Evolutionary conservation across 2,797 vertebrate species (phyloP).

Genomic region (Platyrinchus mystaceus): DNA sequence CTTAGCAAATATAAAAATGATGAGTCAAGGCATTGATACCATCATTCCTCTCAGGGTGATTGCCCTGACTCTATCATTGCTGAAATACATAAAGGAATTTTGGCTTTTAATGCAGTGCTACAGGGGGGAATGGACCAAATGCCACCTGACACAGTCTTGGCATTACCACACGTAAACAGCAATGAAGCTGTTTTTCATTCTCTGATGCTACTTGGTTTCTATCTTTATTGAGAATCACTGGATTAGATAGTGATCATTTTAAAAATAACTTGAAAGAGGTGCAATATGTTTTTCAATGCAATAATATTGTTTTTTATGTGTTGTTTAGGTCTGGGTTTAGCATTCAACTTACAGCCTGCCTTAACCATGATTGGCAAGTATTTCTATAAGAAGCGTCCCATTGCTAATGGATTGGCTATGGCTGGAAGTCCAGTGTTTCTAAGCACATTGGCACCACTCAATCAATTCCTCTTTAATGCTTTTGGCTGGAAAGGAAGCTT

Average conservation of each 20-base stretch:
- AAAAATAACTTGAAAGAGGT: not conserved
- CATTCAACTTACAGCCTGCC: slow-evolving; percentile 96
- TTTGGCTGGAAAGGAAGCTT: slow-evolving; percentile 97
- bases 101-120: not conserved
- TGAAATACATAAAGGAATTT: not conserved
- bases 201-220: not conserved
- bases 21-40: not conserved
- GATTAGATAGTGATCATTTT: not conserved
- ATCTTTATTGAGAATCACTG: not conserved
- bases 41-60: not conserved
- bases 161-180: not conserved
- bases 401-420: slow-evolving; percentile 95
- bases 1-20: slow-evolving; percentile 33
- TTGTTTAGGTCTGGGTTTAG: slow-evolving; percentile 88
- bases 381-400: slow-evolving; percentile 90
- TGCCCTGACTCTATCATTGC: not conserved
- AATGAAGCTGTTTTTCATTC: not conserved
- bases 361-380: slow-evolving; percentile 96
- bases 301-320: slow-evolving; percentile 51
- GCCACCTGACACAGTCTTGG: not conserved
- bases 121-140: not conserved
- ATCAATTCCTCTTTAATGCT: slow-evolving; percentile 91
- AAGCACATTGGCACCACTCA: slow-evolving; percentile 93
- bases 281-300: not conserved
- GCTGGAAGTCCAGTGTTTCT: slow-evolving; percentile 97